Conservation (phyloP, 2,797 vertebrate genomes). For the Aselliscus stoliczkanus region DNA sequence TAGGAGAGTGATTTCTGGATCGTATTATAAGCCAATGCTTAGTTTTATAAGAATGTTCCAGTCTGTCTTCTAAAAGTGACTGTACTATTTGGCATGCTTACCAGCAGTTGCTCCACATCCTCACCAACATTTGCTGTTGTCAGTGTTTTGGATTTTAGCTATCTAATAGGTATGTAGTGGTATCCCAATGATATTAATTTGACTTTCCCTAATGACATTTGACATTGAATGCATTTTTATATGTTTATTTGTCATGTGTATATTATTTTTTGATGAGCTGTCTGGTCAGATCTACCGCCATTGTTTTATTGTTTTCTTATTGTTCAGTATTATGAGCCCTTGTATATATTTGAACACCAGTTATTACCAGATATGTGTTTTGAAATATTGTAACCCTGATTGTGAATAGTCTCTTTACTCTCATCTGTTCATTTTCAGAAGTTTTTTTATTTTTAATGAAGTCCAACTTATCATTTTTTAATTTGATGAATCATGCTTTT, state of each 20-base stretch:
- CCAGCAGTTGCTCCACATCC: neutral
- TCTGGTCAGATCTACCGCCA: neutral
- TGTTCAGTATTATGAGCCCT: neutral
- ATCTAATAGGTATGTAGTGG: neutral
- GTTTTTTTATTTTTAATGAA: neutral
- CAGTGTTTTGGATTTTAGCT: neutral
- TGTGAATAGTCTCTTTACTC: neutral
- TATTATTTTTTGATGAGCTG: neutral
- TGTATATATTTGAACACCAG: neutral
- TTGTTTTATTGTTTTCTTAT: neutral
- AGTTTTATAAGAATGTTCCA: neutral
- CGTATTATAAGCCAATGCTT: neutral
- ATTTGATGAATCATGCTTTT: neutral
- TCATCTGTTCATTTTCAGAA: neutral
- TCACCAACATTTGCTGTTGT: neutral
- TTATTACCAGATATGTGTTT: neutral
- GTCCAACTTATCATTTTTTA: neutral
- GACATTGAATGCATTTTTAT: neutral
- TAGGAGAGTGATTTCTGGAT: neutral
- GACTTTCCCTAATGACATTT: neutral
- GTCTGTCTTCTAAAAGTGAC: neutral
- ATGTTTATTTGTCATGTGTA: neutral
- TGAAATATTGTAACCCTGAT: neutral
- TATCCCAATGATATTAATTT: neutral
- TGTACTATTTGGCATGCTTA: neutral